Evolutionary conservation across 2,888 invertebrate genomes (phyloP), one percentile per base, ranked within the genome.

Genomic region (Podabrus alpinus): DNA sequence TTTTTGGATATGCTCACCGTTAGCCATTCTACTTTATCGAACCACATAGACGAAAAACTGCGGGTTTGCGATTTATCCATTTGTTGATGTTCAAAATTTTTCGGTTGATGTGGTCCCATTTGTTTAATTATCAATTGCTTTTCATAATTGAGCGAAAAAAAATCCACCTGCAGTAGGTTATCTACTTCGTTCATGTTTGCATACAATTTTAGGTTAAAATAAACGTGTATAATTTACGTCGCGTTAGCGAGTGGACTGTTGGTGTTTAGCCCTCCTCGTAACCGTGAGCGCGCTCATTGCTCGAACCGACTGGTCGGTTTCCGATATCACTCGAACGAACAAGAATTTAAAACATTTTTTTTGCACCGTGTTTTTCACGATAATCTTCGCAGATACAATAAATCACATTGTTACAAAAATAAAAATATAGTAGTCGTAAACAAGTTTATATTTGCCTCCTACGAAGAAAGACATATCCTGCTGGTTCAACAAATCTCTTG

Each of bases 241-340:
- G 62, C 17, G 21, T 17, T 21, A 64, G 19, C 3, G 62, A 17
- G 62, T 64, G 62, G 62, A 64, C 62, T 64, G 21, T 17, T 15
- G 19, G 17, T 13, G 17, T 64, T 64, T 64, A 64, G 62, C 62
- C 62, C 62, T 64, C 62, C 19, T 17, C 62, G 62, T 21, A 64
- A 64, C 62, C n/a, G n/a, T 21, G 21, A 21, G 62, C 62, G 19
- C 62, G 62, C 62, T 21, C 76, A 73, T 68, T 21, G 17, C 64
- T 11, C 19, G 17, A 77, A 76, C 69, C 45, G 2, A 9, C n/a
- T 9, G n/a, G 13, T 45, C 45, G 45, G 45, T 45, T 45, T 45
- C 45, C 45, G 45, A 45, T 4, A 9, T 13, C 7, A 45, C n/a
- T n/a, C 45, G 45, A 45, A 45, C 45, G n/a, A n/a, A 45, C 45